Base-by-base conservation (phyloP, 2,888 invertebrate genomes). In the Coelopa pilipes region DNA sequence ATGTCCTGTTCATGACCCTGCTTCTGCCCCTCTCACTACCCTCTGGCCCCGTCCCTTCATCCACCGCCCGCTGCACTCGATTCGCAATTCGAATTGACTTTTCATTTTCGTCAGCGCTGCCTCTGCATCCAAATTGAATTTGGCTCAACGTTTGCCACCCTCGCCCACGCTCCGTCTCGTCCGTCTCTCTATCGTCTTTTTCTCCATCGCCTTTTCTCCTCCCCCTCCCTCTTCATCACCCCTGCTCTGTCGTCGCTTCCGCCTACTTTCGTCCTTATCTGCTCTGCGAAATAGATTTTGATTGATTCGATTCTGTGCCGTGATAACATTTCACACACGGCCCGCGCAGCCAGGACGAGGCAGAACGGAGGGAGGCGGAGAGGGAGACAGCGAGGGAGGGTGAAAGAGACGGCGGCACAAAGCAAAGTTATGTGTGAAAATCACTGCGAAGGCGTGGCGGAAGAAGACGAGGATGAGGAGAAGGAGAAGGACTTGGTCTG, bases 271-370 rank as follows among this genome's bases (percentile, higher is more conserved):
- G 34, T 53, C 34, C 34, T 34, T 34, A 34, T 34, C 34, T 34
- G 34, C 34, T 34, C 34, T 78, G 76, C 74, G 77, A 84, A 84
- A 83, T 84, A 80, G 80, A 81, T 83, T 84, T 82, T 83, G 82
- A 85, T 84, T 86, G 83, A 85, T 85, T 85, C 82, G 82, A 85
- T 85, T 83, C n/a, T 53, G 83, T 75, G 73, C 79, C 76, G 81
- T 82, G 82, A 82, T 80, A 81, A 76, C 78, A 82, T 82, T 78
- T 78, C 65, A 59, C 76, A 67, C 65, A 46, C 34, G 34, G 34
- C 4, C 7, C 34, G 2, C 34, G 2, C 7, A 4, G 34, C 2
- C 4, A 34, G 34, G 7, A 50, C 19, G 21, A 15, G 13, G 19
- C 9, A n/a, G 19, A 17, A 47, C 47, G n/a, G 50, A 68, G 53